Evolutionary conservation across 2,113 vertebrate genomes (phyloP).

Genomic region (Erpornis zantholeuca): DNA sequence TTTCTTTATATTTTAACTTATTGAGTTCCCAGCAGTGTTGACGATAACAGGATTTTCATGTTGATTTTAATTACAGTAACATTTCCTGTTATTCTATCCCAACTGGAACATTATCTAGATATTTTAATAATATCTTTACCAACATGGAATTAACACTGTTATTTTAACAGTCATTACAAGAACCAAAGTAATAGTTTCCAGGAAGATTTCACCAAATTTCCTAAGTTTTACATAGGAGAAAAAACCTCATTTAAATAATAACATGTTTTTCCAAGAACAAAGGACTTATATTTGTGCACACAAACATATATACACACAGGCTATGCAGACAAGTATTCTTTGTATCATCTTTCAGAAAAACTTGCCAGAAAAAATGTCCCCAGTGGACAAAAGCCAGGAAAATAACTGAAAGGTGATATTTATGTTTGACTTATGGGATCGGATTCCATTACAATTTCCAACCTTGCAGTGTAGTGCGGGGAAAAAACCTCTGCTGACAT

Average conservation of each 20-base stretch:
- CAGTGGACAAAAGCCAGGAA: background rate
- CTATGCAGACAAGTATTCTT: background rate
- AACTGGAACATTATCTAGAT: background rate
- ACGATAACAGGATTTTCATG: background rate
- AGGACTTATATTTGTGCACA: background rate
- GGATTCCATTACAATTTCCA: background rate
- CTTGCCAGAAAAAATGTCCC: background rate
- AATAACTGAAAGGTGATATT: background rate
- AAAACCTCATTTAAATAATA: background rate
- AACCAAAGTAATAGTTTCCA: background rate
- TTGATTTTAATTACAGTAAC: background rate
- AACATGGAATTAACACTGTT: background rate
- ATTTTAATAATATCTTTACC: background rate
- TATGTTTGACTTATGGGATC: background rate
- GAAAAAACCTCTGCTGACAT: background rate
- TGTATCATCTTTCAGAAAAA: conserved; percentile 8
- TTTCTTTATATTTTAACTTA: background rate
- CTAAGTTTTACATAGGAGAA: background rate
- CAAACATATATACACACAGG: background rate
- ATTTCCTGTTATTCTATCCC: background rate
- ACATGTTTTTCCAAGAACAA: conserved; percentile 1
- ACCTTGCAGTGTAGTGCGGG: background rate
- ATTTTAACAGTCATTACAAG: background rate
- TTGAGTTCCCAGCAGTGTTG: background rate
- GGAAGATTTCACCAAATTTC: background rate